These are phyloP conservation scores for Psix sp. DNA, from an alignment of 1,140 invertebrate species.

Conservation along the genomic window DNA sequence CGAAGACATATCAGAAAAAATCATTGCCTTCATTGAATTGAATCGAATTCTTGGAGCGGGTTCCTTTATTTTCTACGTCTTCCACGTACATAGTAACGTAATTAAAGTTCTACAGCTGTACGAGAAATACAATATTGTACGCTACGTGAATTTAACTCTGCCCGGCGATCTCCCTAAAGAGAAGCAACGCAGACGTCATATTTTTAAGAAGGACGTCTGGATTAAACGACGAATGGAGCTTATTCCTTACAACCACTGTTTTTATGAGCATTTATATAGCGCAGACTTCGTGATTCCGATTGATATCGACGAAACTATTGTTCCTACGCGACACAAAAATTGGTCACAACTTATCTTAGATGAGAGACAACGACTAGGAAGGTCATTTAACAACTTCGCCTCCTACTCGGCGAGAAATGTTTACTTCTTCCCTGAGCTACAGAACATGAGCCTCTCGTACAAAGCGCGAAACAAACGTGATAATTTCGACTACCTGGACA, in stretches of 20 bases:
- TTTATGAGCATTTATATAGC: constrained; percentile 82
- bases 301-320: constrained; percentile 84
- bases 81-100: constrained; percentile 78
- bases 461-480: constrained; percentile 62
- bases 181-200: constrained; percentile 61
- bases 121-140: constrained; percentile 74
- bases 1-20: constrained; percentile 79
- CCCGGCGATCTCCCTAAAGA: constrained; percentile 75
- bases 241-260: constrained; percentile 85
- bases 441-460: constrained; percentile 49
- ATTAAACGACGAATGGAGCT: constrained; percentile 84
- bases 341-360: constrained; percentile 78
- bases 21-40: constrained; percentile 84
- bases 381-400: constrained; percentile 75
- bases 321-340: constrained; percentile 79
- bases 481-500: constrained; percentile 75
- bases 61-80: constrained; percentile 81
- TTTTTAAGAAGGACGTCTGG: constrained; percentile 79
- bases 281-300: constrained; percentile 82
- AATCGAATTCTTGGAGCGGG: constrained; percentile 82
- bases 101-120: constrained; percentile 79
- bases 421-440: constrained; percentile 79
- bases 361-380: constrained; percentile 66
- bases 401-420: constrained; percentile 82
- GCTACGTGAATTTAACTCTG: constrained; percentile 78